phyloP scores from a whole-genome alignment of 2,797 vertebrate species.

The Oreortyx pictus region DNA sequence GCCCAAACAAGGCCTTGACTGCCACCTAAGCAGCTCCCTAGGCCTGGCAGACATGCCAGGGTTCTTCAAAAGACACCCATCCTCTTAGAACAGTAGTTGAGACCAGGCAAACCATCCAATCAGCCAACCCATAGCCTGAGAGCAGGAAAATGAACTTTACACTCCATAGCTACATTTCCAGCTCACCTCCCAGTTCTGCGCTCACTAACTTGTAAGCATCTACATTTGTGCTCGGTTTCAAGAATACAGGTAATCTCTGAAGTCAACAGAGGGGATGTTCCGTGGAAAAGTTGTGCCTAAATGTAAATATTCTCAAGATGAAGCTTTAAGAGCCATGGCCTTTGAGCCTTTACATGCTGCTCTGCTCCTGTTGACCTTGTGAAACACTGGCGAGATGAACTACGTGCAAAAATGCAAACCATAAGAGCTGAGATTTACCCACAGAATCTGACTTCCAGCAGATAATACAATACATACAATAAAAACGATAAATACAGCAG shows the following conservation, averaged over 20 bases:
- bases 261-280: neutral
- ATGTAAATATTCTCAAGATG: neutral
- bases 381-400: neutral
- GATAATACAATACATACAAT: neutral
- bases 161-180: neutral
- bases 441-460: neutral
- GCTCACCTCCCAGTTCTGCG: neutral
- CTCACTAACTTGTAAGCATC: rapidly evolving
- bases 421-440: neutral
- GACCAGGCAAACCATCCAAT: rapidly evolving
- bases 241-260: neutral
- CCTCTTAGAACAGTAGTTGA: neutral
- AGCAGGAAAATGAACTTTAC: neutral
- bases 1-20: neutral
- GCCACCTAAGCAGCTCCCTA: neutral
- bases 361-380: neutral
- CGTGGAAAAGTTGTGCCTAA: neutral
- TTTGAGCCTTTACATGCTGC: neutral
- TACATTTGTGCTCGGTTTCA: neutral
- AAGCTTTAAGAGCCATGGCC: neutral
- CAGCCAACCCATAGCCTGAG: rapidly evolving
- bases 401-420: neutral
- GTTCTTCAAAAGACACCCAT: neutral
- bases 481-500: neutral
- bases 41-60: neutral